Evolutionary conservation across 2,113 vertebrate species (phyloP).

Genomic region (Stomatorhinus ivindoensis): DNA sequence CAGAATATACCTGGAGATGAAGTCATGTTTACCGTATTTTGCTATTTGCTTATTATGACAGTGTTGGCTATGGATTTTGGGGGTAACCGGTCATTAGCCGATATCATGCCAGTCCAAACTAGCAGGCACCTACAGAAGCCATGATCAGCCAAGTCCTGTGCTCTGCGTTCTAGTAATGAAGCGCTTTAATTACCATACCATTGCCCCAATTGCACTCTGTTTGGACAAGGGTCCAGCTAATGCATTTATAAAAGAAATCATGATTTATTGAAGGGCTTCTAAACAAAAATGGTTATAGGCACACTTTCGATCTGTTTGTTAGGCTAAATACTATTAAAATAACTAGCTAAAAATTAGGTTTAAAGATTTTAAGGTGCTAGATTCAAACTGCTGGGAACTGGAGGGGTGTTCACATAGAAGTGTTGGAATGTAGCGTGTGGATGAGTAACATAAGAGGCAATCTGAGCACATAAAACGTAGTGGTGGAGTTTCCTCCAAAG

Average conservation of each 20-base stretch:
- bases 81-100: slow-evolving; percentile 5
- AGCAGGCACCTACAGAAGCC: slow-evolving; percentile 11
- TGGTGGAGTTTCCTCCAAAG: slow-evolving; percentile 18
- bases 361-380: slow-evolving; percentile 19
- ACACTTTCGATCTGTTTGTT: not conserved
- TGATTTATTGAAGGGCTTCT: slow-evolving; percentile 12
- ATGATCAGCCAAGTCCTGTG: slow-evolving; percentile 14
- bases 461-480: slow-evolving; percentile 13
- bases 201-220: slow-evolving; percentile 25
- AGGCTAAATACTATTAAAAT: slow-evolving; percentile 8
- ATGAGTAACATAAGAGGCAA: slow-evolving; percentile 9
- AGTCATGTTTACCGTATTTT: not conserved
- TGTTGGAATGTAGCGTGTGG: slow-evolving; percentile 5
- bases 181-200: slow-evolving; percentile 10
- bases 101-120: not conserved
- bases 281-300: slow-evolving; percentile 9
- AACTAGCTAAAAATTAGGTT: not conserved
- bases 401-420: slow-evolving; percentile 12
- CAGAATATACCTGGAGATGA: not conserved
- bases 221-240: slow-evolving; percentile 16
- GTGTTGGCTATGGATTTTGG: not conserved
- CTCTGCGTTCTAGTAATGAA: slow-evolving; percentile 18
- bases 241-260: slow-evolving; percentile 6
- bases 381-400: slow-evolving; percentile 14
- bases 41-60: not conserved